Percentiles rank a stretch among this genome's conserved stretches.
Evolutionary conservation across 1,140 invertebrate species (phyloP).

Genomic region (Papilio dardanus): DNA sequence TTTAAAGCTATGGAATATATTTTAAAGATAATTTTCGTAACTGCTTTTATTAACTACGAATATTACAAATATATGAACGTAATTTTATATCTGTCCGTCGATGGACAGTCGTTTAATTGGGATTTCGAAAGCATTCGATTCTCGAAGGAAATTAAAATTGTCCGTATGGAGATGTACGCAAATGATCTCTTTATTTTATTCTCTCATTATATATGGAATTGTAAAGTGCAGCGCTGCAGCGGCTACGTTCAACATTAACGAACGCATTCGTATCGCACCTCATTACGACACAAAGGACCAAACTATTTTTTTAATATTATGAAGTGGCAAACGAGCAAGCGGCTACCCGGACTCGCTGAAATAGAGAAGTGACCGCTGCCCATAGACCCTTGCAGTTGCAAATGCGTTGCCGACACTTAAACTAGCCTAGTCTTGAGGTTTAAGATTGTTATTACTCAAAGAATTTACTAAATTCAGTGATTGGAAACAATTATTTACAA

Average conservation of each 20-base stretch:
- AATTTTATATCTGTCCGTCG: not conserved
- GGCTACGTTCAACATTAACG: not conserved
- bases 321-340: no score
- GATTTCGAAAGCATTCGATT: not conserved
- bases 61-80: not conserved
- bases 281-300: no score
- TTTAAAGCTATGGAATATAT: no score
- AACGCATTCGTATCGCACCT: not conserved
- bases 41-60: not conserved
- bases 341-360: no score
- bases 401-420: no score
- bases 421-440: no score
- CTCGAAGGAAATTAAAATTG: constrained; percentile 16
- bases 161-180: not conserved
- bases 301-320: no score
- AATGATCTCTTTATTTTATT: constrained; percentile 12
- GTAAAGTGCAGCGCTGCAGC: not conserved
- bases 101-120: constrained; percentile 10
- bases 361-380: no score
- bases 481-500: no score
- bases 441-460: no score
- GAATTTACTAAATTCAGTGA: no score
- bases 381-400: no score
- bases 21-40: not conserved
- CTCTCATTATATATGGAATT: constrained; percentile 14